Conservation (phyloP, 2,797 vertebrate genomes). For the Clarias pachynema region DNA sequence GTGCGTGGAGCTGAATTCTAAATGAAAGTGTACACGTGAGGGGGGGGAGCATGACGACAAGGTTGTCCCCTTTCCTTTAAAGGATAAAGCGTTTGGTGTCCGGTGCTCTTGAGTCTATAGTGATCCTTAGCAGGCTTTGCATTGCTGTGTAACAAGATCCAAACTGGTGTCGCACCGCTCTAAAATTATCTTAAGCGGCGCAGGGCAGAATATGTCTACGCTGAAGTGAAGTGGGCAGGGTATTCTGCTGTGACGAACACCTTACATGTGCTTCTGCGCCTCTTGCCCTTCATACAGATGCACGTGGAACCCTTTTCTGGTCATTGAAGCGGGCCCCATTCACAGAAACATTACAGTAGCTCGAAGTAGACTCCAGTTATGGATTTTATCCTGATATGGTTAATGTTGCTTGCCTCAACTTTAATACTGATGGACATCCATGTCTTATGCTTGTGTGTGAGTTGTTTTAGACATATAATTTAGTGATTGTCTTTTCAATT, state of each 20-base stretch:
- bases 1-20: background rate
- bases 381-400: constrained; percentile 16
- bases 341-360: constrained; percentile 13
- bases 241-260: constrained; percentile 48
- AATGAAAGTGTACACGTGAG: constrained; percentile 8
- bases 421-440: background rate
- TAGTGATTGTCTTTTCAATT: background rate
- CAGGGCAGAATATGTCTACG: constrained; percentile 41
- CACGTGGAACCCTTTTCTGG: constrained; percentile 70
- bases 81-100: constrained; percentile 62
- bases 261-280: constrained; percentile 59
- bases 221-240: constrained; percentile 28
- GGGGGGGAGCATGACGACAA: background rate
- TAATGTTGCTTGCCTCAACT: background rate
- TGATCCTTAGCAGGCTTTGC: constrained; percentile 62
- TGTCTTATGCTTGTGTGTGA: background rate
- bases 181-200: constrained; percentile 71
- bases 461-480: too few species aligned
- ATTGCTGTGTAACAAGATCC: constrained; percentile 70
- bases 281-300: constrained; percentile 46
- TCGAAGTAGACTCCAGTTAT: constrained; percentile 30
- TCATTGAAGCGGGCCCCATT: constrained; percentile 44
- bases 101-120: constrained; percentile 37
- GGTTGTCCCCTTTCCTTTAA: constrained; percentile 70
- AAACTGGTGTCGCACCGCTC: constrained; percentile 52